These are phyloP conservation scores for Chironex yamaguchii DNA, from an alignment of 30 jellyfish, hydroid and myxozoan genomes.

Conservation along the genomic window DNA sequence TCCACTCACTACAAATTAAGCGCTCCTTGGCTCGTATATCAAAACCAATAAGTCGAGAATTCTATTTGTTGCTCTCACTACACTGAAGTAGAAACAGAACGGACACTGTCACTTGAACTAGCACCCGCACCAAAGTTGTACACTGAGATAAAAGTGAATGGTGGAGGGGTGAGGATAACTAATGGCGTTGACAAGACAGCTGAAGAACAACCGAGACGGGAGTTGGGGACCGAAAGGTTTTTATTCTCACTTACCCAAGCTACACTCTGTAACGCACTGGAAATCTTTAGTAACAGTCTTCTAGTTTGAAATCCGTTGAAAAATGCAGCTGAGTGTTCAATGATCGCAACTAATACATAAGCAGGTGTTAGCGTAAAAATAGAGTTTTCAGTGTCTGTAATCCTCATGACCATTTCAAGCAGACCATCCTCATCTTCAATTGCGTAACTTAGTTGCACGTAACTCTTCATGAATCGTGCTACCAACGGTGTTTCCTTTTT, in stretches of 20 bases:
- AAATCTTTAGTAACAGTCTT: conserved; percentile 79
- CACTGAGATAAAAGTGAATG: no score
- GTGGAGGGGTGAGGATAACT: background rate
- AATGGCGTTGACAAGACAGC: background rate
- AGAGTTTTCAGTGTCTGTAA: conserved; percentile 41
- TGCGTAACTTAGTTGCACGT: conserved; percentile 46
- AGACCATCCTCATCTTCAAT: conserved; percentile 79
- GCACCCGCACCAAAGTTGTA: no score
- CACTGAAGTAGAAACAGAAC: no score
- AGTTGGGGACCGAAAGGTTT: no score
- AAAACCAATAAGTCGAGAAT: no score
- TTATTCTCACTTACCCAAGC: conserved; percentile 99
- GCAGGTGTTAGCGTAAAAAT: conserved; percentile 85
- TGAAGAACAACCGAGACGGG: background rate
- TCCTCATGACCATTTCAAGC: conserved; percentile 70
- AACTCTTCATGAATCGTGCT: conserved; percentile 64
- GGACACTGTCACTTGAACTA: no score
- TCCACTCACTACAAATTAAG: no score
- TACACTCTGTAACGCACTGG: conserved; percentile 93
- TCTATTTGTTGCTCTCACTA: no score
- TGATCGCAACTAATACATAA: conserved; percentile 80
- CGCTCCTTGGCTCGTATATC: no score
- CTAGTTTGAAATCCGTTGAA: conserved; percentile 80
- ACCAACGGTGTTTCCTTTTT: no score
- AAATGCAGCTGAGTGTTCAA: conserved; percentile 97